Evolutionary conservation across 2,797 vertebrate genomes (phyloP).

Genomic region (Buphagus erythrorhynchus): DNA sequence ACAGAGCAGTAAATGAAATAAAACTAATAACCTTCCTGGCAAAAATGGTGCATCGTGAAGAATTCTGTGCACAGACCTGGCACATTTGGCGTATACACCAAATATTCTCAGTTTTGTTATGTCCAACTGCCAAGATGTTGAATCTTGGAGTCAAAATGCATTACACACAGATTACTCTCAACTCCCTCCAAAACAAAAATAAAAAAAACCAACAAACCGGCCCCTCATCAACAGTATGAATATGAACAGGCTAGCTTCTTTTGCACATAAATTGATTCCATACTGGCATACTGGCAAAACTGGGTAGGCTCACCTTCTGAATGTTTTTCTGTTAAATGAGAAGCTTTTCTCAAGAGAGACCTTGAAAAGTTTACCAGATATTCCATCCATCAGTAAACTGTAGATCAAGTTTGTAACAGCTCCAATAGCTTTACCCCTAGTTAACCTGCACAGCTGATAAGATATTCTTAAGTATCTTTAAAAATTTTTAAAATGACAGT

Average conservation of each 20-base stretch:
- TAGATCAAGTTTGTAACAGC: not conserved
- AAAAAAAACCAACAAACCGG: not conserved
- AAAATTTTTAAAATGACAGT: not conserved
- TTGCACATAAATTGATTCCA: not conserved
- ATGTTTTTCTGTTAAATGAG: not conserved
- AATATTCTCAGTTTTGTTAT: not conserved
- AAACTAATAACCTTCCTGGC: not conserved
- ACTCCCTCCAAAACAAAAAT: not conserved
- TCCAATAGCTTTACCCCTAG: not conserved
- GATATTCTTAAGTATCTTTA: not conserved
- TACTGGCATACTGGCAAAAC: not conserved
- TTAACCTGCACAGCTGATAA: not conserved
- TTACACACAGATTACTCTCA: not conserved
- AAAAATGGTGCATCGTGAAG: not conserved
- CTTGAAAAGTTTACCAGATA: not conserved
- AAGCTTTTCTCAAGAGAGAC: not conserved
- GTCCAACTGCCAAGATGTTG: not conserved
- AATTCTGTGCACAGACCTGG: not conserved
- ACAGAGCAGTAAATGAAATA: not conserved
- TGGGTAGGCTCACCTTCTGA: not conserved
- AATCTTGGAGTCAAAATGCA: not conserved
- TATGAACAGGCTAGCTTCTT: not conserved
- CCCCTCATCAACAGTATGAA: not conserved
- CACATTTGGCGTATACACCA: fast-evolving
- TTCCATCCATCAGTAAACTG: not conserved